These are phyloP conservation scores for Poeciliopsis infans DNA, from an alignment of 2,797 vertebrate genomes.

Conservation along the genomic window DNA sequence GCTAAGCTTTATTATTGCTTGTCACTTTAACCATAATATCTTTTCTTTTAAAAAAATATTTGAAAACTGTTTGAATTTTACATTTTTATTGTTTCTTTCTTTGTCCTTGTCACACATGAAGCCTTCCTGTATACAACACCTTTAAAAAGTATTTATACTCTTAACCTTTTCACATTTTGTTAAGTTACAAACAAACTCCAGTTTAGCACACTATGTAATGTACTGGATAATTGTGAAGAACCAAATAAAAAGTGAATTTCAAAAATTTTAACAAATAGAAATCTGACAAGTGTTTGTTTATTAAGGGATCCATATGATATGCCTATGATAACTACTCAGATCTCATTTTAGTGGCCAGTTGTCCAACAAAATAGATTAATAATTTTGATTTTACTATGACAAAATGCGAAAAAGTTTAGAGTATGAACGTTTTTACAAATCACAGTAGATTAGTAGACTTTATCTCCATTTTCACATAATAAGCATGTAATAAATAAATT, in stretches of 20 bases:
- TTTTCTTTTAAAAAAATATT: too few species aligned
- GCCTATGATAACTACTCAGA: not conserved
- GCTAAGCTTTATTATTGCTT: not conserved
- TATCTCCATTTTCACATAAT: too few species aligned
- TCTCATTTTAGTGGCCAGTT: not conserved
- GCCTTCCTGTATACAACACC: not conserved
- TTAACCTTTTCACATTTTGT: not conserved
- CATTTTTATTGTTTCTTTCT: not conserved
- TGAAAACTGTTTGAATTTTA: not conserved
- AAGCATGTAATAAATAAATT: too few species aligned
- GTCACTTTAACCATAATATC: not conserved
- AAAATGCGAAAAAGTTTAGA: not conserved
- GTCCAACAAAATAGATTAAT: not conserved
- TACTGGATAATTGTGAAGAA: not conserved
- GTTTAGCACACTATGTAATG: not conserved
- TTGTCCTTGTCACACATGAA: not conserved
- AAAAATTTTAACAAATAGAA: not conserved
- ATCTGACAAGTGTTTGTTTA: not conserved
- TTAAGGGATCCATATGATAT: not conserved
- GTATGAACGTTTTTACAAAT: not conserved
- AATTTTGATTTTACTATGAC: not conserved
- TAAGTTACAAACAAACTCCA: not conserved
- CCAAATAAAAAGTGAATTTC: not conserved
- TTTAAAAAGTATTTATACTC: not conserved
- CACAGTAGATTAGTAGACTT: not conserved